These are phyloP conservation scores for Coptodon rendalli DNA, from an alignment of 2,113 vertebrate species.

Conservation along the genomic window DNA sequence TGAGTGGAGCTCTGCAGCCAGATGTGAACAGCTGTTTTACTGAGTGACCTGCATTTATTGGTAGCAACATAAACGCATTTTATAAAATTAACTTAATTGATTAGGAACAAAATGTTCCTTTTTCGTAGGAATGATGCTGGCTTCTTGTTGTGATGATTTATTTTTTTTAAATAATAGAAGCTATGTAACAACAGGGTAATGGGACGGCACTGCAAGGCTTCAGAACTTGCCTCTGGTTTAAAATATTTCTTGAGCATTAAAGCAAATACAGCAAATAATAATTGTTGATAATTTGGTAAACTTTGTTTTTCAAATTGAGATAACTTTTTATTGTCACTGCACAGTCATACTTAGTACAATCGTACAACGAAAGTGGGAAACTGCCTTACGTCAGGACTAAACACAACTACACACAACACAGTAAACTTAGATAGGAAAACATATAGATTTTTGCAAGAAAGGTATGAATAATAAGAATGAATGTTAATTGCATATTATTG, in stretches of 20 bases:
- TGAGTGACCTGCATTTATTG: neutral
- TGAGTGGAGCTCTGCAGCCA: neutral
- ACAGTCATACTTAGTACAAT: neutral
- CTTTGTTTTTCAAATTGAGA: neutral
- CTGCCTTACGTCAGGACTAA: neutral
- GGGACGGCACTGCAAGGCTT: neutral
- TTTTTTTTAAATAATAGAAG: neutral
- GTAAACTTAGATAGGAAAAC: neutral
- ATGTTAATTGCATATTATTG: neutral
- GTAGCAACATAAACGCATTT: neutral
- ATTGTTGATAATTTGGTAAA: neutral
- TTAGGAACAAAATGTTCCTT: neutral
- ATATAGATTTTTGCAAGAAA: neutral
- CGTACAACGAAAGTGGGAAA: neutral
- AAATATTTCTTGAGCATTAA: neutral
- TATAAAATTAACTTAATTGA: neutral
- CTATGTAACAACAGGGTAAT: neutral
- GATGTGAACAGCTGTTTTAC: neutral
- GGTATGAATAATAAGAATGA: neutral
- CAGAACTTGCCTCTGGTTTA: neutral
- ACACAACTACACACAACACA: neutral
- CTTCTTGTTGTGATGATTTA: neutral
- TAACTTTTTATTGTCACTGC: neutral
- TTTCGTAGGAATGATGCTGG: accelerated
- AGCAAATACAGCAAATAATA: neutral